A percentile compares a stretch with the other conserved stretches of the same genome.
Conservation (phyloP, 1,140 invertebrate genomes). For the Leptopilina boulardi region DNA sequence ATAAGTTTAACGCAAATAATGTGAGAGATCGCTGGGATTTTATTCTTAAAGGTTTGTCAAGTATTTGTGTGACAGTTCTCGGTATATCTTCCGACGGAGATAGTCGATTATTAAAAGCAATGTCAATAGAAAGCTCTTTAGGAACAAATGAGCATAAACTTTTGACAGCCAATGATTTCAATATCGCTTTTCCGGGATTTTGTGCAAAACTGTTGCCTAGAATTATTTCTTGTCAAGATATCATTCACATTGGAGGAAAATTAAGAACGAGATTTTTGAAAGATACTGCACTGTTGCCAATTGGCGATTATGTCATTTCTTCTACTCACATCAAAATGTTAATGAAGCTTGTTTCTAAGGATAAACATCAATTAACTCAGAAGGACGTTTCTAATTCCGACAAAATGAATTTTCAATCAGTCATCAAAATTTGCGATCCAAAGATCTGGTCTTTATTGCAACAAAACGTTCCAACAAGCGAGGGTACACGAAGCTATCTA, state of each 20-base stretch:
- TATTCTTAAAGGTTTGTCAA: background rate
- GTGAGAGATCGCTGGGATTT: slow-evolving; percentile 33
- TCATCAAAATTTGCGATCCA: slow-evolving; percentile 42
- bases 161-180: too few relatives aligned
- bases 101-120: slow-evolving; percentile 9
- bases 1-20: slow-evolving; percentile 34
- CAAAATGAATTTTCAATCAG: too few relatives aligned
- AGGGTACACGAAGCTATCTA: slow-evolving; percentile 36
- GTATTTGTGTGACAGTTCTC: background rate
- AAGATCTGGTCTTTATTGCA: slow-evolving; percentile 30
- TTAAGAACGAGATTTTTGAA: too few relatives aligned
- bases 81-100: background rate
- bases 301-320: too few relatives aligned
- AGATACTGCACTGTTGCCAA: too few relatives aligned
- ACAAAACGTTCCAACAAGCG: slow-evolving; percentile 37
- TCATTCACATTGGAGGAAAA: too few relatives aligned
- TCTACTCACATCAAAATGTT: too few relatives aligned
- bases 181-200: slow-evolving; percentile 4
- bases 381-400: too few relatives aligned
- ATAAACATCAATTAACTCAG: too few relatives aligned
- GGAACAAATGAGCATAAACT: background rate
- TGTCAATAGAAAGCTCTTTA: background rate
- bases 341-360: too few relatives aligned
- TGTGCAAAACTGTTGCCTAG: slow-evolving; percentile 19
- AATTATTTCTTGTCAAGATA: slow-evolving; percentile 31